A percentile compares a stretch with the other conserved stretches of the same genome.
These are phyloP conservation scores for Polymixis flavicincta DNA, from an alignment of 2,888 invertebrate genomes.

Conservation along the genomic window DNA sequence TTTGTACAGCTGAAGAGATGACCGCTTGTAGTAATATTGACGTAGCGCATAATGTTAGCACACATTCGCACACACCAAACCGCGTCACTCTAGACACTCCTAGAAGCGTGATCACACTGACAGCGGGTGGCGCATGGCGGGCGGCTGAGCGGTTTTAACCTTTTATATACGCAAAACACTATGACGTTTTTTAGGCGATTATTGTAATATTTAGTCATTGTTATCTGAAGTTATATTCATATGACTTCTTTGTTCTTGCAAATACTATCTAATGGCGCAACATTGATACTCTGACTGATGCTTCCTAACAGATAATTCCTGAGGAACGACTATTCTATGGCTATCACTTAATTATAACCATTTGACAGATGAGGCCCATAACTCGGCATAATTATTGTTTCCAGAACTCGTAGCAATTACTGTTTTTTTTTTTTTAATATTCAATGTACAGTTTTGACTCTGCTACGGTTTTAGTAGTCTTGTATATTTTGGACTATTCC, in stretches of 20 bases:
- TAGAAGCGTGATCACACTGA: neutral
- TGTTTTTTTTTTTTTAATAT: neutral
- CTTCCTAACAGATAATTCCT: too few relatives aligned
- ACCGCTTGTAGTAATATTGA: conserved; percentile 29
- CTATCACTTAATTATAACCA: too few relatives aligned
- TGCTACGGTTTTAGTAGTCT: too few relatives aligned
- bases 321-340: too few relatives aligned
- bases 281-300: too few relatives aligned
- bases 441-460: too few relatives aligned
- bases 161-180: too few relatives aligned
- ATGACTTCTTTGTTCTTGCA: neutral
- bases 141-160: neutral
- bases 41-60: conserved; percentile 33
- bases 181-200: neutral
- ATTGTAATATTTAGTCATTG: neutral
- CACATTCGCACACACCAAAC: conserved; percentile 18
- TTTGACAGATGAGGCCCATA: too few relatives aligned
- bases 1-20: conserved; percentile 3
- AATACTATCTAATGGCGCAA: too few relatives aligned
- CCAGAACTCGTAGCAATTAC: too few relatives aligned
- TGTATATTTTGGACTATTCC: neutral
- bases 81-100: neutral
- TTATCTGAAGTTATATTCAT: neutral
- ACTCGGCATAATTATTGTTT: too few relatives aligned
- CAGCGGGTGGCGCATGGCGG: neutral